Evolutionary conservation across 2,113 vertebrate genomes (phyloP), one percentile per base, ranked within the genome.

Genomic region (Ptilorrhoa leucosticta): DNA sequence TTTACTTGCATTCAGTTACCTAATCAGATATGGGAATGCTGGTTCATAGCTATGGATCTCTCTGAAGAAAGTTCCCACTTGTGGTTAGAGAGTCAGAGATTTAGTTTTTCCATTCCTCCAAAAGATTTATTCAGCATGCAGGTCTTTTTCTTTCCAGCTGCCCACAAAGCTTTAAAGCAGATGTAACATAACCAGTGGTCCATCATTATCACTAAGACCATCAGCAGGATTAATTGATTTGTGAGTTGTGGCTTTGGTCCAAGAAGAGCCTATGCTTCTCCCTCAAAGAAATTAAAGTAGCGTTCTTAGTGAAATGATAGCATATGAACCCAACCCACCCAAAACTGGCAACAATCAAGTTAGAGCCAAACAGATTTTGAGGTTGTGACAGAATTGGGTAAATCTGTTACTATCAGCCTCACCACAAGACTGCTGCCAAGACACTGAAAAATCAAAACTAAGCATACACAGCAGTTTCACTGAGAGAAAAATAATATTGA

Each of bases 371-470:
- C n/a, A 90, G 61, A 94, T 89, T 87, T 86, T 81, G 75, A 80
- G 26, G 75, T 54, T 93, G 63, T 81, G 58, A 50, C 53, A 60
- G 68, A 90, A 65, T 35, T 89, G 84, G 89, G 66, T 9, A 92
- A 82, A 42, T 88, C 73, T 87, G 47, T 76, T 79, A 33, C 72
- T 37, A 78, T 68, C 68, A 77, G 33, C 7, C 28, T 90, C 58
- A 83, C 69, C 53, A 93, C 61, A 87, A 90, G 86, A 54, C 66
- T 97, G 35, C 79, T 95, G 80, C 85, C 92, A 97, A 93, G 78
- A 81, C 26, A 83, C 11, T 9, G 82, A 88, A 94, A 68, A 70
- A 87, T 73, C 85, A 87, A 94, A 94, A 85, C 73, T 61, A 94
- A 89, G 69, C 30, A n/a, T 35, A 51, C 33, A 68, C 33, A 71